Evolutionary conservation across 2,888 invertebrate species (phyloP), one percentile per base, ranked within the genome.

Genomic region (Lepidochrysops patricia): DNA sequence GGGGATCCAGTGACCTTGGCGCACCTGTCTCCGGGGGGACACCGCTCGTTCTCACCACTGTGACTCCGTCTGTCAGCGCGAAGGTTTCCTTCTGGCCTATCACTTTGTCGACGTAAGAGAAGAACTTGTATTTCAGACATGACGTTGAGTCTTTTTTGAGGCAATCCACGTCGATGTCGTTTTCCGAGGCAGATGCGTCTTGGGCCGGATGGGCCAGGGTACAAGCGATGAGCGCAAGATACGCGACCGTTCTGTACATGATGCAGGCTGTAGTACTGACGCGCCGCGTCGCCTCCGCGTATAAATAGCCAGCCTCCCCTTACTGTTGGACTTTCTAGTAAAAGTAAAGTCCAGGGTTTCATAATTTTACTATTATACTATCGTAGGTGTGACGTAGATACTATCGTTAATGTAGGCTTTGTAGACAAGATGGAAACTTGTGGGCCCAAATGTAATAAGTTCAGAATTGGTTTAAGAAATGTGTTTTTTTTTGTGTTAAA

Each of bases 111-210:
- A 96, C 94, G 82, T 94, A 95, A 23, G 94, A 93, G 89, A 96
- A 95, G 75, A 96, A 92, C 79, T 96, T 96, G 90, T 95, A 95
- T 81, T 96, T 96, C 72, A 96, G 92, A 80, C 96, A 96, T 80
- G 94, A 93, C 68, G 94, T 93, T 27, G 96, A 95, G 75, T 96
- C 96, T 82, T 96, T 96, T 72, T 93, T 91, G 65, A 95, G 84
- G 76, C 96, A 96, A 73, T 96, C 96, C 76, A 94, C 93, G 89
- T 96, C 93, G 63, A 95, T 91, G 71, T 96, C 96, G 75, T 94
- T 95, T 71, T 94, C 94, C 57, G 91, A 90, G 71, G 93, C 92
- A 64, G 89, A 88, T 62, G 93, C 91, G 71, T 94, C 94, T 84
- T 91, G 92, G 57, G 94, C 93, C 72, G 95, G 94, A 69, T 93